phyloP scores from a whole-genome alignment of 2,888 invertebrate genomes.

The Bruchidius siliquastri region DNA sequence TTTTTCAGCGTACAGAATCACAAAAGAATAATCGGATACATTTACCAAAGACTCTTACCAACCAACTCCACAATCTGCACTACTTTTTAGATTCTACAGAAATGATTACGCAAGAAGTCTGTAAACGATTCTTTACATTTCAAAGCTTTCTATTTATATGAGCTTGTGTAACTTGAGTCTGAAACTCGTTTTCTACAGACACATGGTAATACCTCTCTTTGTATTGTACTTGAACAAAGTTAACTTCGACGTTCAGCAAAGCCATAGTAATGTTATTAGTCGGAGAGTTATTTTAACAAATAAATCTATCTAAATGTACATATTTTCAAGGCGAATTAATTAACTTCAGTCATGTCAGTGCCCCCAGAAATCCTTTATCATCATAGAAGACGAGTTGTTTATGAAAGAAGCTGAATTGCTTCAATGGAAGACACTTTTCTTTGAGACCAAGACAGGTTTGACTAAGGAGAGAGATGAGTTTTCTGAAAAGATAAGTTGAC shows the following conservation, averaged over 20 bases:
- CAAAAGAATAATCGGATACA: too few species aligned
- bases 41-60: too few species aligned
- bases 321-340: not conserved
- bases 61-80: too few species aligned
- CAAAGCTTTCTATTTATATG: not conserved
- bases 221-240: not conserved
- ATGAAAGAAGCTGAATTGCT: too few species aligned
- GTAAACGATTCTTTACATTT: not conserved
- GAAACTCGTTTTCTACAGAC: not conserved
- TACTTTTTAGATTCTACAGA: too few species aligned
- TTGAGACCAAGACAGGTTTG: too few species aligned
- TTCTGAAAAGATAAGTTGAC: too few species aligned
- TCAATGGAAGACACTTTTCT: too few species aligned
- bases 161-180: not conserved
- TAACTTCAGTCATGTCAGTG: not conserved
- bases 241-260: not conserved
- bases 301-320: not conserved
- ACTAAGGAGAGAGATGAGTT: too few species aligned
- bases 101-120: not conserved
- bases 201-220: not conserved
- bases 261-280: not conserved
- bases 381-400: too few species aligned
- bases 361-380: not conserved
- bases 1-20: too few species aligned
- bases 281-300: not conserved